Percentiles rank a stretch among this genome's conserved stretches.
Conservation (phyloP, 2,797 vertebrate species). For the Tarsius wallacei region DNA sequence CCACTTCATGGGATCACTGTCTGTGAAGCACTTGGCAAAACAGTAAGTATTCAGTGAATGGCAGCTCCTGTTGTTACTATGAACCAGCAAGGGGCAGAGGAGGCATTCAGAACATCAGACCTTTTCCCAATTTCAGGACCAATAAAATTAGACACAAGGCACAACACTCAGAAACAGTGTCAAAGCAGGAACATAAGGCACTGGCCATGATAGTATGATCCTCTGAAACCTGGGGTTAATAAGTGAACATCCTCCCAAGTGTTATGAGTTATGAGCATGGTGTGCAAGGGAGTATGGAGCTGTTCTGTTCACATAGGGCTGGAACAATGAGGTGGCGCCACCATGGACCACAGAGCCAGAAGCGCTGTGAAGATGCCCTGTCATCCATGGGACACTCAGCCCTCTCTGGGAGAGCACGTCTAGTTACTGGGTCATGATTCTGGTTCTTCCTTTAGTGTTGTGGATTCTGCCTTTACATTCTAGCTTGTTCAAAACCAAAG, state of each 20-base stretch:
- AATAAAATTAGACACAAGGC: slow-evolving; percentile 1
- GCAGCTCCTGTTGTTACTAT: background rate
- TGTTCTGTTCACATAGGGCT: background rate
- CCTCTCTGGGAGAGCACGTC: background rate
- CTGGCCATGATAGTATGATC: background rate
- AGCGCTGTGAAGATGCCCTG: background rate
- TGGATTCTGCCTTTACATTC: background rate
- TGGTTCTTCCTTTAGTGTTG: background rate
- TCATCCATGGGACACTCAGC: background rate
- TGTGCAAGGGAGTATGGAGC: background rate
- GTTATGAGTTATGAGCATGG: background rate
- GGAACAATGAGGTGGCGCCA: background rate
- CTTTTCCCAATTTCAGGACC: background rate
- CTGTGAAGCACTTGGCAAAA: background rate
- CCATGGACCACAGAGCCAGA: background rate
- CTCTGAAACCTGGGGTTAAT: background rate
- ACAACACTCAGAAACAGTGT: slow-evolving; percentile 1
- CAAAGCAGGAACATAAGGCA: slow-evolving; percentile 44
- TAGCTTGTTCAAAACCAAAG: slow-evolving; percentile 34
- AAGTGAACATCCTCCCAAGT: background rate
- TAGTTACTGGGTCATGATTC: background rate
- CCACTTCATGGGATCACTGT: background rate
- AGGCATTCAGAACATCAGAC: background rate
- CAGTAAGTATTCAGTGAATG: background rate
- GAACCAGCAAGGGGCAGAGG: background rate